These are phyloP conservation scores for Conistra vaccinii DNA, from an alignment of 2,888 invertebrate genomes.

Conservation along the genomic window DNA sequence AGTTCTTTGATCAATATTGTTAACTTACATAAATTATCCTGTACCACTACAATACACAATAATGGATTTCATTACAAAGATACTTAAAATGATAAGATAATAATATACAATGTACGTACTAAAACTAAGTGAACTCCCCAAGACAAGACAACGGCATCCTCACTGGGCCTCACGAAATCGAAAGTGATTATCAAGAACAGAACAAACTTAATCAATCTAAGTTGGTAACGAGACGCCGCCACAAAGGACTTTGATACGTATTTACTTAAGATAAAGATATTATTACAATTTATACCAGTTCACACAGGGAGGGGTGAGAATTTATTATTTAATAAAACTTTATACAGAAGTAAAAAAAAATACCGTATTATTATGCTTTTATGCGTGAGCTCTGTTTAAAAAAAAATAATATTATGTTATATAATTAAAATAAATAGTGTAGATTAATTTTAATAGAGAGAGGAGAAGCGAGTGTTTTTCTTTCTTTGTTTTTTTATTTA, in stretches of 20 bases:
- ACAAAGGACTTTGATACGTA: slow-evolving; percentile 70
- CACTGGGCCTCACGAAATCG: slow-evolving; percentile 50
- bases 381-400: no score
- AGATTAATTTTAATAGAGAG: not conserved
- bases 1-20: not conserved
- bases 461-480: not conserved
- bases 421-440: not conserved
- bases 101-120: slow-evolving; percentile 1
- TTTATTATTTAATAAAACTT: not conserved
- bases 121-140: slow-evolving; percentile 18
- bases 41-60: not conserved
- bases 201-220: slow-evolving; percentile 82
- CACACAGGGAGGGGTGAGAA: slow-evolving; percentile 60
- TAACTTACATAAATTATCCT: not conserved
- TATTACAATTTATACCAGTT: slow-evolving; percentile 62
- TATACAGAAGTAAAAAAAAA: no score
- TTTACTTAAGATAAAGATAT: slow-evolving; percentile 73
- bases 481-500: rapidly evolving
- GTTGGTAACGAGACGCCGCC: slow-evolving; percentile 68
- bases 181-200: slow-evolving; percentile 69
- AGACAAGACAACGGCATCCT: slow-evolving; percentile 52
- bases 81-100: not conserved
- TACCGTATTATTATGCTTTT: no score
- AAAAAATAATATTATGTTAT: no score
- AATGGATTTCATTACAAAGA: not conserved